A percentile compares a stretch with the other conserved stretches of the same genome.
phyloP scores from a whole-genome alignment of 2,888 invertebrate genomes.

The Antitype chi region DNA sequence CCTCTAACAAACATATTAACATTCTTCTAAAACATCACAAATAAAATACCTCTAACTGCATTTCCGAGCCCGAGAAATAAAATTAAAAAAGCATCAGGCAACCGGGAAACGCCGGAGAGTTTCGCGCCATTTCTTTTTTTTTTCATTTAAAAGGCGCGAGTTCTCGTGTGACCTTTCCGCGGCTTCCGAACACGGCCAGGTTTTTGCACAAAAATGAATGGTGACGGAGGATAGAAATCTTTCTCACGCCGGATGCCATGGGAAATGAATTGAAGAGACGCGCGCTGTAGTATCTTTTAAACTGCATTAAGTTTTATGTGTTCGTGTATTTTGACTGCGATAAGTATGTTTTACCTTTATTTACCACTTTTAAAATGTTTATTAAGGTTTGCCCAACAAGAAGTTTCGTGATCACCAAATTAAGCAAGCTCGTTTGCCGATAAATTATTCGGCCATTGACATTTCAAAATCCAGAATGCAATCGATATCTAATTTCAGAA shows the following conservation, averaged over 20 bases:
- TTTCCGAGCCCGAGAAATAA: constrained; percentile 9
- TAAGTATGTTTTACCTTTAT: constrained; percentile 32
- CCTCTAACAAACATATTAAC: neutral
- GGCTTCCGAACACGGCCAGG: constrained; percentile 79
- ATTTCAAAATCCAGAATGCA: constrained; percentile 21
- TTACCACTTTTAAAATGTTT: constrained; percentile 9
- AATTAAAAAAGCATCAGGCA: constrained; percentile 42
- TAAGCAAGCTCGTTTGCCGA: constrained; percentile 2
- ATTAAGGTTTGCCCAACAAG: neutral
- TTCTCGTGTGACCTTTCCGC: constrained; percentile 87
- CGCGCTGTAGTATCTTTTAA: constrained; percentile 59
- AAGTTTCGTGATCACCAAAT: constrained; percentile 1
- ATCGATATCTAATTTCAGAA: constrained; percentile 23
- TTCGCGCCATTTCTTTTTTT: constrained; percentile 67
- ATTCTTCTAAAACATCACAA: neutral
- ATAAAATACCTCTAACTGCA: constrained; percentile 20
- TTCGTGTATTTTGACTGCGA: constrained; percentile 40
- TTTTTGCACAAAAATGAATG: constrained; percentile 87
- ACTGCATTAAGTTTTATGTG: constrained; percentile 43
- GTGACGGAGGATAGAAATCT: constrained; percentile 84
- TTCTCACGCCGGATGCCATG: constrained; percentile 86
- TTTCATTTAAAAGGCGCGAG: constrained; percentile 74
- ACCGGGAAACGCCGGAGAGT: constrained; percentile 52
- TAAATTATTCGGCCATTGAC: constrained; percentile 23
- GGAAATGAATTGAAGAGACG: constrained; percentile 80